phyloP scores from a whole-genome alignment of 2,113 vertebrate genomes.

The Platichthys flesus region DNA sequence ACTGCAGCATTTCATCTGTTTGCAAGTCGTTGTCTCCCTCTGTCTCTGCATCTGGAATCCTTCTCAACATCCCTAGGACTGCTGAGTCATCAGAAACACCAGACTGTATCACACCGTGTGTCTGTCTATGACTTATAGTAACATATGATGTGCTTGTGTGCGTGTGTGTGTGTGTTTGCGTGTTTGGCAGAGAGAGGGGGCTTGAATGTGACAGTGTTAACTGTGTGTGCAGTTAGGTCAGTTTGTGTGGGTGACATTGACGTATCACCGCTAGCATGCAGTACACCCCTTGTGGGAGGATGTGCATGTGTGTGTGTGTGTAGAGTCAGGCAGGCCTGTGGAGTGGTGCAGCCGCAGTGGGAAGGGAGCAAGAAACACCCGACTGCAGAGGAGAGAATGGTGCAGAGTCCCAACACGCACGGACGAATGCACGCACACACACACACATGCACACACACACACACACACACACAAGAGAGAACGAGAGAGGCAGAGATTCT shows the following conservation, averaged over 20 bases:
- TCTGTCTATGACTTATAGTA: not conserved
- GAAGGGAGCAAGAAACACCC: constrained; percentile 77
- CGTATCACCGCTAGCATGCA: not conserved
- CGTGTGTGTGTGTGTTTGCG: constrained; percentile 47
- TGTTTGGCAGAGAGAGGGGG: constrained; percentile 54
- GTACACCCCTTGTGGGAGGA: not conserved
- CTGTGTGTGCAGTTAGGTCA: constrained; percentile 30
- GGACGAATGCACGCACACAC: constrained; percentile 34
- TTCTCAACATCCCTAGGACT: constrained; percentile 42
- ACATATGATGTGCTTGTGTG: not conserved
- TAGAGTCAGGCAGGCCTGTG: constrained; percentile 63
- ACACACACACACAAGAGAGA: constrained; percentile 28
- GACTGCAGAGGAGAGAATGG: constrained; percentile 78
- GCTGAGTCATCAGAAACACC: constrained; percentile 68
- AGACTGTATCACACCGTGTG: constrained; percentile 21
- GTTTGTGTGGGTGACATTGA: constrained; percentile 54
- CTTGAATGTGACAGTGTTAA: not conserved
- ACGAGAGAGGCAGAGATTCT: constrained; percentile 50
- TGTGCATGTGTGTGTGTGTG: constrained; percentile 30
- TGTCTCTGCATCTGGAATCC: constrained; percentile 58
- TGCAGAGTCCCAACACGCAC: constrained; percentile 72
- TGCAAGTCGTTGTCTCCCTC: constrained; percentile 46
- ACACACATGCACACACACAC: constrained; percentile 43
- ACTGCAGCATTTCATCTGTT: constrained; percentile 79
- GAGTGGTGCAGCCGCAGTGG: constrained; percentile 77